A percentile compares a stretch with the other conserved stretches of the same genome.
These are phyloP conservation scores for Promerops cafer DNA, from an alignment of 2,113 vertebrate species.

Conservation along the genomic window DNA sequence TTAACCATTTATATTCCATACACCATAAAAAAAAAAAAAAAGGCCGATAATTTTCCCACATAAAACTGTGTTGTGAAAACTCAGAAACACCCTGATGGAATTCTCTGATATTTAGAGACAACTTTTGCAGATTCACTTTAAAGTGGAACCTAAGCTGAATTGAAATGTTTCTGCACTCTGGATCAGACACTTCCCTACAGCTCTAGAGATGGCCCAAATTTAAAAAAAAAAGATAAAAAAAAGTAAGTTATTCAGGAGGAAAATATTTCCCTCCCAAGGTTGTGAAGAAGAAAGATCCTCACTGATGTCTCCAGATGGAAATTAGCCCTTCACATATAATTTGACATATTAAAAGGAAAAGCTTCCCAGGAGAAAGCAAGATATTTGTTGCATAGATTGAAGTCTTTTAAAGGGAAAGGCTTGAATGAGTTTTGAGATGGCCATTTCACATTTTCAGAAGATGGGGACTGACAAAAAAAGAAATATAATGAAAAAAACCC, in stretches of 20 bases:
- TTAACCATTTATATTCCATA: neutral
- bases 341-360: constrained; percentile 59
- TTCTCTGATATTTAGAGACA: neutral
- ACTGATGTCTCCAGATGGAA: constrained; percentile 42
- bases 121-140: neutral
- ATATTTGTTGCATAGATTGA: constrained; percentile 43
- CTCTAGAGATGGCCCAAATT: neutral
- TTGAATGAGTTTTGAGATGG: constrained; percentile 22
- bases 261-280: constrained; percentile 32
- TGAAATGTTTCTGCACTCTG: neutral
- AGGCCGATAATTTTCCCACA: neutral
- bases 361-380: constrained; percentile 41
- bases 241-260: constrained; percentile 2
- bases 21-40: neutral
- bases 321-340: constrained; percentile 65
- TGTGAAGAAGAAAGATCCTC: constrained; percentile 39
- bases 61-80: neutral
- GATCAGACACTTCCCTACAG: neutral
- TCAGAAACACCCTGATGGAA: neutral
- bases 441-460: neutral
- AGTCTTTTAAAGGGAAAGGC: constrained; percentile 11
- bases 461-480: neutral
- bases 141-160: neutral
- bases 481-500: neutral
- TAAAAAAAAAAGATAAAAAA: neutral